These are phyloP conservation scores for Rhagonycha lutea DNA, from an alignment of 2,888 invertebrate species.

Conservation along the genomic window DNA sequence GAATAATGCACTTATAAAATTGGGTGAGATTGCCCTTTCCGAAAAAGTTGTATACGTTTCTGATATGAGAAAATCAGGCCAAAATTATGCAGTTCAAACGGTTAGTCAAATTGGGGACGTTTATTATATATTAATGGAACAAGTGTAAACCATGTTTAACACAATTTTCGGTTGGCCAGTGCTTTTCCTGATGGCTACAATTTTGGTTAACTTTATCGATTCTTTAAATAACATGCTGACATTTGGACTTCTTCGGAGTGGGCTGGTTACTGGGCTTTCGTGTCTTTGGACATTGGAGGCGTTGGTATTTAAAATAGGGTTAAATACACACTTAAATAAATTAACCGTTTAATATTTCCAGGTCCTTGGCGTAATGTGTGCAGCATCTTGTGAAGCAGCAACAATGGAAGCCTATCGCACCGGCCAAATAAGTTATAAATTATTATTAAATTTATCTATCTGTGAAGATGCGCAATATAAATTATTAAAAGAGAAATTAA, in stretches of 20 bases:
- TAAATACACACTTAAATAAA: neutral
- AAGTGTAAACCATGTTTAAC: neutral
- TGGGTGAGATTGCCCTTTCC: neutral
- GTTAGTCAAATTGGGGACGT: neutral
- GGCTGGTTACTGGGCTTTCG: neutral
- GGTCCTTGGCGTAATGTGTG: constrained; percentile 30
- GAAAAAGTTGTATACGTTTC: neutral
- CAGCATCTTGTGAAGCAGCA: constrained; percentile 29
- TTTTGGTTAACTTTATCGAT: neutral
- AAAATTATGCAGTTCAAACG: neutral
- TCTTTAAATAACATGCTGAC: neutral
- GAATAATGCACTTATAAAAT: neutral
- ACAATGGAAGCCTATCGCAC: constrained; percentile 34
- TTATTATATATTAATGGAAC: neutral
- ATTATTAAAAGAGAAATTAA: neutral
- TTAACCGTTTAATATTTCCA: constrained; percentile 16
- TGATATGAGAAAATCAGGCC: neutral
- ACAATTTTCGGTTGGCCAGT: neutral
- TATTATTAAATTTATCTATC: constrained; percentile 31
- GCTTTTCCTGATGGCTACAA: neutral
- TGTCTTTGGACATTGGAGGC: neutral
- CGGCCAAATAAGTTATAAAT: constrained; percentile 30
- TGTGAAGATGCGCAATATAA: constrained; percentile 7
- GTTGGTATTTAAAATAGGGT: neutral
- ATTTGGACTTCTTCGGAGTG: neutral